Percentiles rank a stretch among this genome's conserved stretches.
Conservation (phyloP, 2,113 vertebrate species). For the Tauraco erythrolophus region DNA sequence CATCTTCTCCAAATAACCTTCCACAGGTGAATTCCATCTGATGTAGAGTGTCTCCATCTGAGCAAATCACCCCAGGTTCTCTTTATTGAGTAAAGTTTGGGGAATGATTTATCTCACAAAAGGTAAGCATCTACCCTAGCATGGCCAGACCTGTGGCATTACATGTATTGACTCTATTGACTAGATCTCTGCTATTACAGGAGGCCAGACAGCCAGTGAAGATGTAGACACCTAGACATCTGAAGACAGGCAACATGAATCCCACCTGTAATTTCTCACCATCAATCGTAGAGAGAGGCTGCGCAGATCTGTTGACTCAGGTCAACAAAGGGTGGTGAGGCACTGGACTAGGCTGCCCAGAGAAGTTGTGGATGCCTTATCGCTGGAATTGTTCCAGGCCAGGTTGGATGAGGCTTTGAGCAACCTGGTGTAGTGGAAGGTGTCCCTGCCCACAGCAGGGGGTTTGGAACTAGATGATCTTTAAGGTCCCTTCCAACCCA, state of each 20-base stretch:
- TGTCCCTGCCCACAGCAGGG: background rate
- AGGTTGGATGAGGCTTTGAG: background rate
- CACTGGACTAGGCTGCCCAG: rapidly evolving
- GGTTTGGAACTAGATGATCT: background rate
- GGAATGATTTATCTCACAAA: background rate
- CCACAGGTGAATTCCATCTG: rapidly evolving
- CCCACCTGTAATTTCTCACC: background rate
- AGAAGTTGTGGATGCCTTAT: rapidly evolving
- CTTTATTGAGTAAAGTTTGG: background rate
- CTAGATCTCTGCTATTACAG: background rate
- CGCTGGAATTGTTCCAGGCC: background rate
- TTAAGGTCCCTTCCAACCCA: background rate
- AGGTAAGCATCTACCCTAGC: background rate
- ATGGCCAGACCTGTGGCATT: background rate
- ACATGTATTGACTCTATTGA: background rate
- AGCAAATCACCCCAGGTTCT: background rate
- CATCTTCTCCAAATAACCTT: background rate
- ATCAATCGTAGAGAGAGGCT: background rate
- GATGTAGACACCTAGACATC: background rate
- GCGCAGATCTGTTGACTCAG: background rate
- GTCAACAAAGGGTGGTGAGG: background rate
- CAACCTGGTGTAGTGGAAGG: rapidly evolving
- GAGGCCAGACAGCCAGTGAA: background rate
- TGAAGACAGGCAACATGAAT: background rate
- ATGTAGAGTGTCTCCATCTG: background rate